Evolutionary conservation across 2,888 invertebrate species (phyloP), one percentile per base, ranked within the genome.

Genomic region (Serripes groenlandicus): DNA sequence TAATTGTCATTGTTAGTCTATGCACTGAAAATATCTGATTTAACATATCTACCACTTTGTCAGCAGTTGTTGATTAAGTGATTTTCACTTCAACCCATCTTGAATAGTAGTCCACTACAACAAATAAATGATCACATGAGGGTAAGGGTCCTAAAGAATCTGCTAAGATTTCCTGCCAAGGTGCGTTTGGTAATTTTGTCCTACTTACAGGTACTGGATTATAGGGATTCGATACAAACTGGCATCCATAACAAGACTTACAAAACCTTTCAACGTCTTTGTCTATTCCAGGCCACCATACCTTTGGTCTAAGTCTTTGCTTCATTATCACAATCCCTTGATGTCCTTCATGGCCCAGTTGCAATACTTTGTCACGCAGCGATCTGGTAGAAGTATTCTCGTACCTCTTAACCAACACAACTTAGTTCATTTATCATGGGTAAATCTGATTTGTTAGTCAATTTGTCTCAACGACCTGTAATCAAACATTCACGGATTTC

Each of bases 271-370:
- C 82, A 23, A 79, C 76, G 1, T 81, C 79, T 54, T 69, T 75
- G 71, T 88, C 89, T 30, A 90, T 89, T 11, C 80, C 78, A 11
- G 90, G 89, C 88, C 88, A 90, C 86, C 87, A 90, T 66, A 89
- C 86, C 69, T 89, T 88, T 0, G 80, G 35, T 35, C 88, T 52
- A 23, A 88, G 26, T 26, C 78, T 42, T 58, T 74, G 72, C 66
- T 75, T 66, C 52, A 66, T 66, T 15, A n/a, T 66, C 11, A 52
- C 54, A 11, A 66, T 54, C 11, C 75, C 66, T 4, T 52, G 54
- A 34, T 66, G 66, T 15, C 75, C 75, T 32, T 75, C 75, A 37
- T 75, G 64, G 26, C 49, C 75, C 4, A 66, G 26, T 11, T 64
- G 9, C 34, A 75, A 26, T 15, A 75, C 42, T 30, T 30, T 49